Base-by-base conservation (phyloP, 2,888 invertebrate species). In the Kryphioiulus occultus region DNA sequence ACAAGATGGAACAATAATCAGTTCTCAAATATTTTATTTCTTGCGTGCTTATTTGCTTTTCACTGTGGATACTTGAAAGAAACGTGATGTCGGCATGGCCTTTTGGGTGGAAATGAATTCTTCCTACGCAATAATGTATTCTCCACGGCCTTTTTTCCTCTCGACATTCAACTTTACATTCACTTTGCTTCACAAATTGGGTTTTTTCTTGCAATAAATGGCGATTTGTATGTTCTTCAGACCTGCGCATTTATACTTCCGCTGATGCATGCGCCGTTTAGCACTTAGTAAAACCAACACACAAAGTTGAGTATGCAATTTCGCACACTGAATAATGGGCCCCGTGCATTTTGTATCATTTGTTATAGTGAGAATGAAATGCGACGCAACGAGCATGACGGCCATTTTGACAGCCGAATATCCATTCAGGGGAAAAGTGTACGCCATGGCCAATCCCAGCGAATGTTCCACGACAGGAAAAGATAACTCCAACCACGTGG, bases 381-480 rank as follows among this genome's bases (percentile, higher is more conserved):
- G 90, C 86, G 90, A 90, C 68, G 89, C 90, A 1, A 89, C 88
- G 2, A 88, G 88, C n/a, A 90, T 90, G 90, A 89, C 89, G 30
- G 90, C 90, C 47, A 89, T 90, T 22, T 87, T 90, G 12, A 89
- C 89, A 87, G 88, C 89, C 0, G 88, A 88, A 39, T 88, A 89
- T 2, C 90, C 90, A 7, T 90, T 90, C 87, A 53, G 88, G 30
- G 90, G 90, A 0, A 87, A 89, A 26, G 59, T 90, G n/a, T 90
- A 90, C 39, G 89, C 90, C 15, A 86, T 90, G 12, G 87, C 88
- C 1, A 89, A 90, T 83, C 90, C 90, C 0, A 88, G 89, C 26
- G 89, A 89, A 44, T 90, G 90, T 53, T 89, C 88, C 15, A 87
- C 88, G 17, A 88, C 88, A 0, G 87, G 89, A 17, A 87, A 88